A percentile compares a stretch with the other conserved stretches of the same genome.
phyloP scores from a whole-genome alignment of 2,113 vertebrate genomes.

The Ploceus nigricollis region DNA sequence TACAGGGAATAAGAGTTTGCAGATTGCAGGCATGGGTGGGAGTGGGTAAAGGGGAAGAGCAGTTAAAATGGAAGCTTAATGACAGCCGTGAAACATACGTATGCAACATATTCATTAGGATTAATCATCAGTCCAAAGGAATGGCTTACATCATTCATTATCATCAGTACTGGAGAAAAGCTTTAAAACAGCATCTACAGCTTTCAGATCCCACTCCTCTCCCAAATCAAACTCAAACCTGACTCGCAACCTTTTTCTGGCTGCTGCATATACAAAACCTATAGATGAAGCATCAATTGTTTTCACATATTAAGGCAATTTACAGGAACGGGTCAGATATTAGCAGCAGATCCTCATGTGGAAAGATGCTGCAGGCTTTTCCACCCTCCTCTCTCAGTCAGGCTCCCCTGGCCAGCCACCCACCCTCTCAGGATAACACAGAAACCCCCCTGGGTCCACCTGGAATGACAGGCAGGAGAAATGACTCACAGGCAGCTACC shows the following conservation, averaged over 20 bases:
- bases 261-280: neutral
- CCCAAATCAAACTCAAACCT: neutral
- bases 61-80: conserved; percentile 45
- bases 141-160: conserved; percentile 42
- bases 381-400: neutral
- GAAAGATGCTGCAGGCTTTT: neutral
- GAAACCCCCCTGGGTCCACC: neutral
- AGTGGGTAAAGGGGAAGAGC: conserved; percentile 7
- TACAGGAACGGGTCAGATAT: neutral
- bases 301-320: neutral
- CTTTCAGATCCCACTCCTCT: conserved; percentile 1
- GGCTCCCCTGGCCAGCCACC: neutral
- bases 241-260: neutral
- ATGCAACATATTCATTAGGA: conserved; percentile 50
- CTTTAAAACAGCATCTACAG: neutral
- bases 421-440: neutral
- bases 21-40: conserved; percentile 48
- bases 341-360: neutral
- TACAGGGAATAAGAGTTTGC: conserved; percentile 52
- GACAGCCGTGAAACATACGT: conserved; percentile 41
- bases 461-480: neutral
- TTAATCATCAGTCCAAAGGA: conserved; percentile 51
- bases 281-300: neutral
- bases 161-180: neutral
- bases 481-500: neutral